Base-by-base conservation (phyloP, 2,797 vertebrate genomes). In the Crenichthys baileyi region DNA sequence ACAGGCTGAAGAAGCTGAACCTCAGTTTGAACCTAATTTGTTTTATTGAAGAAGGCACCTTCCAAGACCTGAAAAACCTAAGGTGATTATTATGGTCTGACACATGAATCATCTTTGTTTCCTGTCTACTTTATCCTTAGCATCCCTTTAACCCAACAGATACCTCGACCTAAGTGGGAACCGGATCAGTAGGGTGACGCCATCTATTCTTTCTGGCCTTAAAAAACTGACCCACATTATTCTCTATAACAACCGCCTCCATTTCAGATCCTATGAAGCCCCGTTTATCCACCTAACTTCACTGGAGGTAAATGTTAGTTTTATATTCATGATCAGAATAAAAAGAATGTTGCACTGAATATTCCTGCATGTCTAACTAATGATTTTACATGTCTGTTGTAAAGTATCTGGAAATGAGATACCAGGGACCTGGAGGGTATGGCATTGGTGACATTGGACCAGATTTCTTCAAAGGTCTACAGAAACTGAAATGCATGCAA, bases 21-120 rank as follows among this genome's bases (percentile, higher is more conserved):
- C 83, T 89, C 72, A 87, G 83, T 53, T 63, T 79, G 11, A 86
- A 89, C 79, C 81, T 86, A 29, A 86, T 77, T 55, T 5, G 86
- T 65, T 88, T 79, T 48, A 88, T 86, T 3, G 75, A 81, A 78
- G 36, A 31, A 0, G 79, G 75, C 29, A 60, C 75, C 26, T 90
- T 88, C 24, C 2, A 73, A 72, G 82, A 86, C 70, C 75, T 89
- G 70, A 65, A 4, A 0, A 48, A 18, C 0, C 77, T 86, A 31
- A 58, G 7, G 80, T 85, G 82, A 29, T 55, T 8, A 71, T 0
- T 56, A 13, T 63, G 71, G 20, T 80, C 50, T 53, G 44, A 1
- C 1, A 36, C 0, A 12, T 29, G 63, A 4, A 67, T 50, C 20
- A 36, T 61, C 58, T 4, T 22, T 65, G 67, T 72, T 20, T 70